Conservation (phyloP, 2,113 vertebrate genomes). For the Eleginops maclovinus region DNA sequence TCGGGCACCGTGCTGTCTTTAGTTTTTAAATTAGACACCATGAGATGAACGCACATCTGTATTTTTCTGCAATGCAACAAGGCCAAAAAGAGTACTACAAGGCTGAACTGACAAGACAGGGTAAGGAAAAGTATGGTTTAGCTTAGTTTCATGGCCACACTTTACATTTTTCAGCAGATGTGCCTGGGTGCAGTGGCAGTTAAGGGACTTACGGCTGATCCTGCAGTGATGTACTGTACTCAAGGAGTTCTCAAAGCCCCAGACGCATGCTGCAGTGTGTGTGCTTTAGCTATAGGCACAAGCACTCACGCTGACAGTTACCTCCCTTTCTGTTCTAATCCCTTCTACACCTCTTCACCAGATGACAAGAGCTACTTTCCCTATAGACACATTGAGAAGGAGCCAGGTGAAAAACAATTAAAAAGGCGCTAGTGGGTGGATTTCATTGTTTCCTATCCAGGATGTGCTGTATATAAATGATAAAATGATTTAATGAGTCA, state of each 20-base stretch:
- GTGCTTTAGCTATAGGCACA: slow-evolving; percentile 63
- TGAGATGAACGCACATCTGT: slow-evolving; percentile 57
- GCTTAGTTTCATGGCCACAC: slow-evolving; percentile 41
- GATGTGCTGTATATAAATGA: slow-evolving; percentile 17
- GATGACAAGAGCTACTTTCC: slow-evolving; percentile 68
- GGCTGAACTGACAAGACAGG: slow-evolving; percentile 51
- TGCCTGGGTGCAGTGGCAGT: slow-evolving; percentile 45
- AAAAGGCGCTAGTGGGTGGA: slow-evolving; percentile 54
- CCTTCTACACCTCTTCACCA: slow-evolving; percentile 63
- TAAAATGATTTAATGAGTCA: slow-evolving; percentile 23
- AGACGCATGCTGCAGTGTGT: slow-evolving; percentile 51
- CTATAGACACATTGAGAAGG: slow-evolving; percentile 44
- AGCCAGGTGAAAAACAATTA: slow-evolving; percentile 64
- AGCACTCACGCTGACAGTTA: slow-evolving; percentile 56
- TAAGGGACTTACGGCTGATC: slow-evolving; percentile 46
- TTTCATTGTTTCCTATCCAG: slow-evolving; percentile 30
- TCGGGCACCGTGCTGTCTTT: slow-evolving; percentile 50
- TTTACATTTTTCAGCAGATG: slow-evolving; percentile 53
- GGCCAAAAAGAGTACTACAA: slow-evolving; percentile 45
- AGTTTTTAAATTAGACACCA: slow-evolving; percentile 69
- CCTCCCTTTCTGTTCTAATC: slow-evolving; percentile 55
- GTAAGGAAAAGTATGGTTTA: slow-evolving; percentile 36
- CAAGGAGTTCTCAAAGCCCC: slow-evolving; percentile 44
- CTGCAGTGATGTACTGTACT: slow-evolving; percentile 42
- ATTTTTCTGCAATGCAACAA: slow-evolving; percentile 52